A percentile compares a stretch with the other conserved stretches of the same genome.
phyloP scores from a whole-genome alignment of 2,888 invertebrate species.

The Agonopterix arenella region DNA sequence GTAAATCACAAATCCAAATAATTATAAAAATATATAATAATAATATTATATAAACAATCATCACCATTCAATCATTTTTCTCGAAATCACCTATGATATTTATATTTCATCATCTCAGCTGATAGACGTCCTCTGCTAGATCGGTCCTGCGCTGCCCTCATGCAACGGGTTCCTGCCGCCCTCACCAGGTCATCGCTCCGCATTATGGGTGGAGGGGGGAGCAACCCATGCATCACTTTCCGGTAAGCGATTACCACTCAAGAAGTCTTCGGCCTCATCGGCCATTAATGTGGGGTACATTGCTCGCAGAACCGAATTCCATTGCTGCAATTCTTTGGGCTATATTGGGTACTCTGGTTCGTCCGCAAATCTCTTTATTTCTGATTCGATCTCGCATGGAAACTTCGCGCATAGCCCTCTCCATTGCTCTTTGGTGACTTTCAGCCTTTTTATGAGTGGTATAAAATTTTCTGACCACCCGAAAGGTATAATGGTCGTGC shows the following conservation, averaged over 20 bases:
- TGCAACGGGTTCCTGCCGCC: too few relatives aligned
- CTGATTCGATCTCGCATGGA: not conserved
- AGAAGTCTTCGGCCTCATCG: too few relatives aligned
- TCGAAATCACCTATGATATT: not conserved
- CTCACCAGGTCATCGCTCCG: too few relatives aligned
- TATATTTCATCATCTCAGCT: not conserved
- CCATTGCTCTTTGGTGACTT: too few relatives aligned
- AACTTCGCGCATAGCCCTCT: too few relatives aligned
- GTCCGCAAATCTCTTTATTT: not conserved
- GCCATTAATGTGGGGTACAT: not conserved
- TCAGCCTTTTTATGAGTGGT: too few relatives aligned
- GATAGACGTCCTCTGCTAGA: not conserved
- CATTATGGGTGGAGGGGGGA: too few relatives aligned
- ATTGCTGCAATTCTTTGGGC: not conserved
- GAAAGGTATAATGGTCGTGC: too few relatives aligned
- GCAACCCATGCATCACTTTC: not conserved
- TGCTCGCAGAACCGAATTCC: not conserved
- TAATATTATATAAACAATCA: too few relatives aligned
- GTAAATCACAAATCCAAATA: not conserved
- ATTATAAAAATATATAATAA: too few relatives aligned
- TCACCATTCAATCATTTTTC: not conserved
- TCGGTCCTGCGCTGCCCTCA: too few relatives aligned
- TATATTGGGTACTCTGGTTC: not conserved
- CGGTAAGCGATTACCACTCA: not conserved
- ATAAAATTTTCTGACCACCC: too few relatives aligned